Evolutionary conservation across 2,797 vertebrate genomes (phyloP), one percentile per base, ranked within the genome.

Genomic region (Characodon lateralis): DNA sequence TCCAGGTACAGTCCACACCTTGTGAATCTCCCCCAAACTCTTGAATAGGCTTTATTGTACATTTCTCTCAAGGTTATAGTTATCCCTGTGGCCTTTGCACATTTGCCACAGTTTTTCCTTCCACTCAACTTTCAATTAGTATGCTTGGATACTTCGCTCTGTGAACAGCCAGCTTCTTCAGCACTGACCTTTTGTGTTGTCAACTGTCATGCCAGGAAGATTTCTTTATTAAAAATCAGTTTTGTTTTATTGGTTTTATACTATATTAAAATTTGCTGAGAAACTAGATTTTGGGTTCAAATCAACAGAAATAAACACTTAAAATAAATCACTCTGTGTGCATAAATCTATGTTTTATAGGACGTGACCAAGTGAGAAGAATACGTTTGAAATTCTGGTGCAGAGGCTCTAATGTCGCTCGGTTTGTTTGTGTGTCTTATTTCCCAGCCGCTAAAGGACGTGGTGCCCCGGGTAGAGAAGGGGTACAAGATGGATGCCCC

Each of bases 401-500:
- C 13, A 22, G 53, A 39, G 63, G 16, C 31, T 53, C 18, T 51
- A 51, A 71, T 22, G 48, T 53, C 3, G 20, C 24, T 6, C 41
- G 53, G 31, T 73, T 16, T 75, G 43, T 80, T 73, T 74, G 46
- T 71, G 14, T 73, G 26, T 77, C 71, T 85, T 56, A 53, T 82
- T 46, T 50, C 41, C 1, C 92, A 98, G 97, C 96, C 97, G 46
- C 92, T 98, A 88, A 98, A 99, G 94, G 98, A 99, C 10, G 98
- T 99, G 82, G 97, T 99, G 76, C 97, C 97, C 26, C 96, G 97
- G 0, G 98, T 99, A 79, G 97, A 99, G 94, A 98, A 97, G 93
- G 98, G 98, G 86, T 99, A 99, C 87, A 98, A 97, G 95, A 99
- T 99, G 98, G 98, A 98, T 0, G 94, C 98, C 68, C 98, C 98